Evolutionary conservation across 2,797 vertebrate genomes (phyloP).

Genomic region (Galagoides demidoff): DNA sequence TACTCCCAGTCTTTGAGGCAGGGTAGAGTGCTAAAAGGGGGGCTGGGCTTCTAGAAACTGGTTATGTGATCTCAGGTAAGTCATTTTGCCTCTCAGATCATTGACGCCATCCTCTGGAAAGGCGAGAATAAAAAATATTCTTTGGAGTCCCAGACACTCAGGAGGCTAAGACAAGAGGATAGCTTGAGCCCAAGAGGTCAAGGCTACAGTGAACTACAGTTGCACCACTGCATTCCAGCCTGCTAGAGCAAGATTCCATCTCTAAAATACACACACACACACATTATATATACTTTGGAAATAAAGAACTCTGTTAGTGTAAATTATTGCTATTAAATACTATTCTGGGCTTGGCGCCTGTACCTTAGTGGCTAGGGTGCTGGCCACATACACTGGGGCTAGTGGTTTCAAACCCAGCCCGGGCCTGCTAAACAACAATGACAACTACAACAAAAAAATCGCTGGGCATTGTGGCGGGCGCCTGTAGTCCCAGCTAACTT

Average conservation of each 20-base stretch:
- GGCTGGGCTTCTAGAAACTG: neutral
- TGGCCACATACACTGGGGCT: no score
- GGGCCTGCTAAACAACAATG: no score
- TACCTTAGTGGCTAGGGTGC: no score
- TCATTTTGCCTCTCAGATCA: neutral
- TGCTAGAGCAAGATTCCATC: neutral
- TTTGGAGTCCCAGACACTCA: neutral
- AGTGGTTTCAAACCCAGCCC: no score
- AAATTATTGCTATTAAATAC: neutral
- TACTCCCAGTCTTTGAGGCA: neutral
- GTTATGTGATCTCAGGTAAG: neutral
- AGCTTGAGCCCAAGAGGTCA: neutral
- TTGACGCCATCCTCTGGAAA: neutral
- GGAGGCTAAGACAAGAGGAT: neutral
- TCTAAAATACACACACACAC: neutral
- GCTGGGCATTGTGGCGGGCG: no score
- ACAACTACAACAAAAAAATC: no score
- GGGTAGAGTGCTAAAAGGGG: no score
- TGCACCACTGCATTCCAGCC: neutral
- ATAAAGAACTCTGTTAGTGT: neutral
- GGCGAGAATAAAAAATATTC: no score
- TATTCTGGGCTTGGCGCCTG: no score
- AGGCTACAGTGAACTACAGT: neutral
- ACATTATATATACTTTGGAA: neutral
- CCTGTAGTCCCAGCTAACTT: no score